phyloP scores from a whole-genome alignment of 35 echinoderm and acorn worm species.

The Lytechinus pictus region DNA sequence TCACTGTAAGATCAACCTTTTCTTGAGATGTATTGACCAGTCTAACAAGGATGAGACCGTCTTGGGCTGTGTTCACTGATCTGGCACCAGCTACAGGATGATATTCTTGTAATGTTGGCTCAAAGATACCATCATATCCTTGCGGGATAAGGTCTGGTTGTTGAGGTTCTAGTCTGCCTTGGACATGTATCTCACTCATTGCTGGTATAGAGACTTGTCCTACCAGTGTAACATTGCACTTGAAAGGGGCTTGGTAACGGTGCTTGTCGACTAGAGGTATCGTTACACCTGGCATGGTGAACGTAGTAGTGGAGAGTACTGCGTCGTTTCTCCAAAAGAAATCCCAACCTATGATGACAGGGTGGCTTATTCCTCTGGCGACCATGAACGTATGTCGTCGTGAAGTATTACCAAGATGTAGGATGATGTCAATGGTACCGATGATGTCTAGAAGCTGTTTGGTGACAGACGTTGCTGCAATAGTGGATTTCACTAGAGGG shows the following conservation, averaged over 20 bases:
- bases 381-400: slow-evolving; percentile 18
- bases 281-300: slow-evolving; percentile 15
- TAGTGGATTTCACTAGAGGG: not conserved
- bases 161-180: slow-evolving; percentile 26
- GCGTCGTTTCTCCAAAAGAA: slow-evolving; percentile 34
- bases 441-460: slow-evolving; percentile 8
- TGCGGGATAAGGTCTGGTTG: slow-evolving; percentile 15
- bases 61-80: slow-evolving; percentile 6
- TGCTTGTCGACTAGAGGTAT: not conserved
- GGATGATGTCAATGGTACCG: not conserved
- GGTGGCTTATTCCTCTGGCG: slow-evolving; percentile 33
- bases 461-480: slow-evolving; percentile 21
- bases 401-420: slow-evolving; percentile 23
- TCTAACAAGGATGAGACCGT: slow-evolving; percentile 37
- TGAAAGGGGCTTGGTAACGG: slow-evolving; percentile 7
- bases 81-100: slow-evolving; percentile 7
- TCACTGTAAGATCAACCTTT: not conserved
- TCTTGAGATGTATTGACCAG: slow-evolving; percentile 25
- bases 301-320: not conserved
- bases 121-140: slow-evolving; percentile 40
- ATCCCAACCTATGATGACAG: slow-evolving; percentile 46
- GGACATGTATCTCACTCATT: slow-evolving; percentile 27
- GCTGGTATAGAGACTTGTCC: not conserved
- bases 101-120: slow-evolving; percentile 25
- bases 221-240: slow-evolving; percentile 39